phyloP scores from a whole-genome alignment of 2,113 vertebrate species.

The Ammodytes marinus region DNA sequence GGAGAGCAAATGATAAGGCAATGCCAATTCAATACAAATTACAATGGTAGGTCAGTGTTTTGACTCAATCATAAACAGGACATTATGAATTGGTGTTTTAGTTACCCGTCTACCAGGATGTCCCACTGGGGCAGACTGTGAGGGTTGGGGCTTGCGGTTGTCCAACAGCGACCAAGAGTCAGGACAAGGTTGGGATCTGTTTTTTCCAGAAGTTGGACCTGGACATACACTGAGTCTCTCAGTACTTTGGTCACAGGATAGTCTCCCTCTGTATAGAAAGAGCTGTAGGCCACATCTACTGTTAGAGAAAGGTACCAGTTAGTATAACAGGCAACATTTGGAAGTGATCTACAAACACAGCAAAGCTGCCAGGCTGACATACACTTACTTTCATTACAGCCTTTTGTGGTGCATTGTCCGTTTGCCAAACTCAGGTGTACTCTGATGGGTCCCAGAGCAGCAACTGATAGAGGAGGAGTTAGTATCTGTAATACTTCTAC shows the following conservation, averaged over 20 bases:
- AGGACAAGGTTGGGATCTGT: conserved; percentile 83
- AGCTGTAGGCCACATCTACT: conserved; percentile 74
- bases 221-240: conserved; percentile 85
- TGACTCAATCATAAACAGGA: not conserved
- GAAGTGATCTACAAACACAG: conserved; percentile 12
- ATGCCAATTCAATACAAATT: not conserved
- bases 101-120: conserved; percentile 72
- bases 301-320: conserved; percentile 21
- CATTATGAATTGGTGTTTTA: conserved; percentile 4
- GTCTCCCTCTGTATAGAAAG: conserved; percentile 72
- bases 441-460: conserved; percentile 62
- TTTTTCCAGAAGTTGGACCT: conserved; percentile 85
- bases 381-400: conserved; percentile 77
- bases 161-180: conserved; percentile 75
- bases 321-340: not conserved
- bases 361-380: not conserved
- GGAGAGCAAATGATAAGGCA: not conserved
- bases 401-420: conserved; percentile 73
- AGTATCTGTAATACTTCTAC: conserved; percentile 8
- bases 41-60: not conserved
- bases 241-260: conserved; percentile 81
- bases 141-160: conserved; percentile 52
- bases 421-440: conserved; percentile 78
- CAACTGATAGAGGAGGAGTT: conserved; percentile 39
- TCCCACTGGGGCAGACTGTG: conserved; percentile 75